These are phyloP conservation scores for Neodiprion pinetum DNA, from an alignment of 1,140 invertebrate species.

Conservation along the genomic window DNA sequence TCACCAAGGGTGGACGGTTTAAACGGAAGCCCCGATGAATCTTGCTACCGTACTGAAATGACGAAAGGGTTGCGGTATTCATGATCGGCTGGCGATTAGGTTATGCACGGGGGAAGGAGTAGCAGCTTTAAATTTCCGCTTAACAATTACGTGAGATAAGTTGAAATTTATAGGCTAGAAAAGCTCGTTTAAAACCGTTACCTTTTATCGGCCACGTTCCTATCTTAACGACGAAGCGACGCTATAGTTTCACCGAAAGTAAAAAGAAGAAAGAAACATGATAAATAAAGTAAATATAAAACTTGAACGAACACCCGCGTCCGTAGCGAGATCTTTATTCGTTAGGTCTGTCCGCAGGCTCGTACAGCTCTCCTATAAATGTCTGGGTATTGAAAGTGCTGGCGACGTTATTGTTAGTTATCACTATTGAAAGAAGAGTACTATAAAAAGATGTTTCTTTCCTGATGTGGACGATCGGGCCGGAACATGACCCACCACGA, in stretches of 20 bases:
- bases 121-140: not conserved
- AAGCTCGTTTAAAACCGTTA: not conserved
- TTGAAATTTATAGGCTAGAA: constrained; percentile 1
- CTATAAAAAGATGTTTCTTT: not conserved
- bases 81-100: not conserved
- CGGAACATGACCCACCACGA: not conserved
- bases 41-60: not conserved
- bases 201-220: constrained; percentile 1
- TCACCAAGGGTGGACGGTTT: constrained; percentile 15
- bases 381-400: not conserved
- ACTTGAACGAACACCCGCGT: not conserved
- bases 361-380: not conserved
- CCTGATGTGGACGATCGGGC: not conserved
- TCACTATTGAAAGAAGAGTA: not conserved
- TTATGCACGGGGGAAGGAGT: too few species aligned
- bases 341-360: not conserved
- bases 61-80: constrained; percentile 26
- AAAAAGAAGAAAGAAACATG: not conserved
- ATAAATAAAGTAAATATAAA: not conserved
- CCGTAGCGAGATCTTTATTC: not conserved
- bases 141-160: constrained; percentile 1
- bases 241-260: not conserved
- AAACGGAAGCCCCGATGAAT: constrained; percentile 27
- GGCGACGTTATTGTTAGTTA: constrained; percentile 2
- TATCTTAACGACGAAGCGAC: not conserved